Base-by-base conservation (phyloP, 2,113 vertebrate species). In the Ceyx margarethae region DNA sequence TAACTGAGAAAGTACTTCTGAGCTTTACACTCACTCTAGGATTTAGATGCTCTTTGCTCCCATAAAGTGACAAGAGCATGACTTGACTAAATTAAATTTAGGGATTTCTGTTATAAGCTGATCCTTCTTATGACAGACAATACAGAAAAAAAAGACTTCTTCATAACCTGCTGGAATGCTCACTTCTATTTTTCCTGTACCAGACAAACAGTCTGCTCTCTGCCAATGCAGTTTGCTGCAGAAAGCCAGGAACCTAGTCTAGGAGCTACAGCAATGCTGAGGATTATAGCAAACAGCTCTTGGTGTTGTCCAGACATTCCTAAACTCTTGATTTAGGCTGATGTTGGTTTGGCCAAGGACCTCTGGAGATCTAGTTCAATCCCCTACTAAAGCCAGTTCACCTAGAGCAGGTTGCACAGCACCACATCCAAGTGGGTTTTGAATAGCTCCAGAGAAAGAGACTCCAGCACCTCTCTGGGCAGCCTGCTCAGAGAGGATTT, bases 31-130 rank as follows among this genome's bases (percentile, higher is more conserved):
- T 37, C 29, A 26, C 25, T 43, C 54, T 51, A 21, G 35, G 43
- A 17, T 85, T 93, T 79, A 87, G 54, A 33, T 69, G 69, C 15
- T 66, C 25, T 80, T 87, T 66, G 65, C 11, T 78, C 67, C 46
- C 29, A 10, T 66, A 92, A 71, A 79, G 78, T 81, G 90, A 91
- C 67, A 89, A 85, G 50, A 90, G 20, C 42, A 86, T 81, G 62
- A 77, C 61, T 87, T 72, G 25, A 65, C 45, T 90, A 75, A 91
- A 91, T 29, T 31, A 2, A 88, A n/a, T 81, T 81, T 91, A 72
- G 35, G 57, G 75, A 85, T 76, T 80, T 91, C 57, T 61, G 73
- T 35, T 90, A 76, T 45, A 88, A 94, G 42, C n/a, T 82, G 43
- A 85, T 85, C 72, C 35, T 72, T 89, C 64, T 68, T 88, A 78